Base-by-base conservation (phyloP, 2,797 vertebrate genomes). In the Schizopygopsis pylzovi region DNA sequence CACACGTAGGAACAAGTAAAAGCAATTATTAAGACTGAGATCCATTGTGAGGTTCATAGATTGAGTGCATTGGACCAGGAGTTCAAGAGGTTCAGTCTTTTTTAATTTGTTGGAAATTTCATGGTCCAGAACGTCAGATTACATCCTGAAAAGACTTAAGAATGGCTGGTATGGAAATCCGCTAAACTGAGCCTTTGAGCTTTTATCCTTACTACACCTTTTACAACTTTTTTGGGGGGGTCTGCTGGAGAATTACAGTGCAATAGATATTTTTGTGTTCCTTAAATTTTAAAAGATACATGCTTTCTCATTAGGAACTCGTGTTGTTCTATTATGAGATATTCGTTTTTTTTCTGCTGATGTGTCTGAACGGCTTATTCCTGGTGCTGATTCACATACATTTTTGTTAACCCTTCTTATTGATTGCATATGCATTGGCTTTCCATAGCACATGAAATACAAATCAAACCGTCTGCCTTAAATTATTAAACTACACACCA, bases 401-500 rank as follows among this genome's bases (percentile, higher is more conserved):
- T 70, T 79, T 79, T 71, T 79, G 49, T 49, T 18, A 56, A 37
- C 8, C 4, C 3, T 25, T 85, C 76, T 72, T 33, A 56, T 70
- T 61, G n/a, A 37, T 47, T 41, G 52, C 25, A 18, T 25, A 47
- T 59, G 9, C 61, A 59, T 65, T n/a, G 25, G 20, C 20, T 33
- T 33, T 33, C 28, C 28, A 33, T 33, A 33, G 2, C 28, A 67
- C n/a, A 79, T 22, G 15, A 56, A 77, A 39, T 41, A 3, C 18
- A 59, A 84, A 79, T 85, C 65, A 71, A 79, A 79, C 45, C 8
- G 7, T 15, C 59, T 77, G 33, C 12, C 61, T 39, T 84, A 54
- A 77, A 84, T 77, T 72, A 85, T 79, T 72, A 79, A 85, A 52
- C 4, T 4, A 39, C 3, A 41, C 61, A 49, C 52, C 76, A 79